Evolutionary conservation across 2,797 vertebrate species (phyloP), one percentile per base, ranked within the genome.

Genomic region (Manis javanica): DNA sequence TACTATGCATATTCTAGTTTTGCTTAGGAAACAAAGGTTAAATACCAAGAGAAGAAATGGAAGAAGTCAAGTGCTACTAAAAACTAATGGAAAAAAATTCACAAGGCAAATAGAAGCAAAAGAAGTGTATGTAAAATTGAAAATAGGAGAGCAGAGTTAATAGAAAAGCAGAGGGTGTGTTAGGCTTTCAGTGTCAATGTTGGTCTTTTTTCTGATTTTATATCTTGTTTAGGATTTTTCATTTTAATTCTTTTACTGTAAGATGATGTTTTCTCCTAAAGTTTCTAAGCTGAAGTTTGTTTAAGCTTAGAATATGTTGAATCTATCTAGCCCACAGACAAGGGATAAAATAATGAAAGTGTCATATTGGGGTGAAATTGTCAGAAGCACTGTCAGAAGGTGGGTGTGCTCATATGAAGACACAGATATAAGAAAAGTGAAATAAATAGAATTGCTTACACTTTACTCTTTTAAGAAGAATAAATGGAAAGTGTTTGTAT

Each of bases 341-440:
- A 87, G 68, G n/a, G 46, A 87, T 91, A 94, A 96, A 92, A 93
- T 96, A 97, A 90, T 94, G 53, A 95, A 97, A 95, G 51, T 97
- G 75, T 96, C 88, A 71, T 81, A 84, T 51, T 83, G 81, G 24
- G 21, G 37, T 90, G 39, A 96, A 68, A 90, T 89, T 95, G 74
- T 87, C 95, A 97, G 71, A 23, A 90, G 64, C 39, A 63, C 29
- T 96, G 74, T 95, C 74, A 89, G 57, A 51, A 92, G 68, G 66
- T 96, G 42, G 81, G 46, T 90, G 51, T 95, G 94, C 34, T 84
- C 63, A 93, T 75, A 72, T 77, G 37, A 96, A 92, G 61, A 49
- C 37, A 92, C 16, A 95, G 79, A 90, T 71, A 37, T 49, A 86
- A 95, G 74, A 75, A 96, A 81, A 57, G 8, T 78, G 5, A 26